Percentiles rank a stretch among this genome's conserved stretches.
Conservation (phyloP, 2,113 vertebrate species). For the Crotalus horridus region DNA sequence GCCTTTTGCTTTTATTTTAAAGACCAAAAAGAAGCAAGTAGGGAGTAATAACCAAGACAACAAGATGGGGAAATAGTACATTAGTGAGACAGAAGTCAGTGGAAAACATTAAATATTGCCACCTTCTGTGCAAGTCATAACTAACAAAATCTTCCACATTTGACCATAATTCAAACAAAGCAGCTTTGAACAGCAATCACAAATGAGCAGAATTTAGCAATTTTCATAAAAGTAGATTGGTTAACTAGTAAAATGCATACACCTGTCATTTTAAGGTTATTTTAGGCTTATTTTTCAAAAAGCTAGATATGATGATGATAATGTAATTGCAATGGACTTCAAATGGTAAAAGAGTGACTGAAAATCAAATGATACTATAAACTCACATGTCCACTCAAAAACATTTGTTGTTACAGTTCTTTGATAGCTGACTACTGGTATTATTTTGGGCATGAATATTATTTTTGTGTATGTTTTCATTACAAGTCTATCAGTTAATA, state of each 20-base stretch:
- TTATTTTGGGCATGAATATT: background rate
- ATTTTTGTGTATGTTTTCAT: background rate
- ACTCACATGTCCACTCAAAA: background rate
- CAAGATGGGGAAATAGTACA: background rate
- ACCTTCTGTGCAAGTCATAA: background rate
- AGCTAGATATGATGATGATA: background rate
- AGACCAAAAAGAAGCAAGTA: background rate
- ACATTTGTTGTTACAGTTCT: background rate
- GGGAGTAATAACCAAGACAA: background rate
- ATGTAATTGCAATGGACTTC: background rate
- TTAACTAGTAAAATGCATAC: background rate
- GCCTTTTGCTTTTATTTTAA: background rate
- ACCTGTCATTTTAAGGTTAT: background rate
- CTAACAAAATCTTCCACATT: background rate
- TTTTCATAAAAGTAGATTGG: background rate
- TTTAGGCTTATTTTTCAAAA: background rate
- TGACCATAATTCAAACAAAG: background rate
- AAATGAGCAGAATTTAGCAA: background rate
- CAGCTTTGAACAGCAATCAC: background rate
- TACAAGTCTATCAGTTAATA: background rate
- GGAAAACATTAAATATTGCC: background rate
- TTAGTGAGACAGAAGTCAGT: background rate
- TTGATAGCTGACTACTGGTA: background rate
- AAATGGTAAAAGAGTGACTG: background rate
- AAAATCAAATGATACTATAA: background rate